Base-by-base conservation (phyloP, 2,113 vertebrate genomes). In the Periophthalmodon schlosseri region DNA sequence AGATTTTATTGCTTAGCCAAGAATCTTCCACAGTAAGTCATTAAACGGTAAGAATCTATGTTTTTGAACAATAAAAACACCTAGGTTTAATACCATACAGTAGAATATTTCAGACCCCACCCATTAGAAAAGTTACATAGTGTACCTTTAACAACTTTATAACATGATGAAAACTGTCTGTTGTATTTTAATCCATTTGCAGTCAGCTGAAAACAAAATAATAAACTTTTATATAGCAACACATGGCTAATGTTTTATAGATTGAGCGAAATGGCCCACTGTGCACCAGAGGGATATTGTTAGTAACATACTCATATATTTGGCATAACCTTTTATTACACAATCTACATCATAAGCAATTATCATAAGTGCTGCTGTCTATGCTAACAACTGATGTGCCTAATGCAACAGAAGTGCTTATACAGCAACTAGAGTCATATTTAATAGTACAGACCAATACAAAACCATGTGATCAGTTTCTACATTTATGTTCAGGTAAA, bases 301-400 rank as follows among this genome's bases (percentile, higher is more conserved):
- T 18, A 7, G 18, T 63, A 16, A 20, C 18, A n/a, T 7, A 54
- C 47, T 49, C 14, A 4, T 61, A 34, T 34, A 63, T 63, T 33
- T 63, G 12, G 7, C 7, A 34, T 34, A 20, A 33, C 15, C 24
- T 63, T 57, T 63, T 18, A 63, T 34, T 34, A 34, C 16, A 34
- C 60, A 63, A 34, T 34, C 16, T 34, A 63, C 60, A 63, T 63
- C 24, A 63, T 18, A 18, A 18, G 60, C 60, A 63, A 63, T 63
- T 63, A 63, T 63, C 28, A 15, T 63, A 34, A 63, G 60, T 63
- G 28, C 9, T 34, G 33, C 8, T 34, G 60, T 63, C 28, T 34
- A 18, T 34, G 28, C 60, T 24, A n/a, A 44, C 63, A 65, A 65
- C 15, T 18, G 6, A 63, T 65, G 39, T 65, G 34, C 63, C 0